Evolutionary conservation across 2,113 vertebrate genomes (phyloP).

Genomic region (Elanus axillaris): DNA sequence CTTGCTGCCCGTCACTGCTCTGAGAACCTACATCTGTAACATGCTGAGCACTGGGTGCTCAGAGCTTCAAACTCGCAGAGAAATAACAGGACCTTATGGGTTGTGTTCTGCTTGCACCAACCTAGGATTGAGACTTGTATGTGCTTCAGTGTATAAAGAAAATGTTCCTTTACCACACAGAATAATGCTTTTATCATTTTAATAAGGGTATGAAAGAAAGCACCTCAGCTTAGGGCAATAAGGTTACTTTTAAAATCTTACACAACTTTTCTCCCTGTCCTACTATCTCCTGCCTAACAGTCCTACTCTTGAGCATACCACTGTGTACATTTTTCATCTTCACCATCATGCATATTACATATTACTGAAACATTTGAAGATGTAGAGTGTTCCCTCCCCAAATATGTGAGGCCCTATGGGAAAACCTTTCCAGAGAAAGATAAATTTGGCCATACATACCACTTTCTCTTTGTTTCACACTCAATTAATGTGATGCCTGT

Average conservation of each 20-base stretch:
- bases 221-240: background rate
- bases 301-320: background rate
- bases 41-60: background rate
- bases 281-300: background rate
- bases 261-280: background rate
- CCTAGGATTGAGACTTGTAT: background rate
- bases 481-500: slow-evolving; percentile 18
- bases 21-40: background rate
- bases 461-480: background rate
- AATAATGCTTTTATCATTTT: background rate
- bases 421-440: background rate
- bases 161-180: background rate
- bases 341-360: background rate
- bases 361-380: background rate
- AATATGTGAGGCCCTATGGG: background rate
- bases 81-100: fast-evolving
- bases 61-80: background rate
- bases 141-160: background rate
- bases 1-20: background rate
- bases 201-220: background rate
- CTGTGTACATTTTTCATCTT: background rate
- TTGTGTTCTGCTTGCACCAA: background rate
- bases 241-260: background rate
- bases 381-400: background rate
- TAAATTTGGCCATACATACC: background rate